phyloP scores from a whole-genome alignment of 2,113 vertebrate species.

The Capreolus pygargus region DNA sequence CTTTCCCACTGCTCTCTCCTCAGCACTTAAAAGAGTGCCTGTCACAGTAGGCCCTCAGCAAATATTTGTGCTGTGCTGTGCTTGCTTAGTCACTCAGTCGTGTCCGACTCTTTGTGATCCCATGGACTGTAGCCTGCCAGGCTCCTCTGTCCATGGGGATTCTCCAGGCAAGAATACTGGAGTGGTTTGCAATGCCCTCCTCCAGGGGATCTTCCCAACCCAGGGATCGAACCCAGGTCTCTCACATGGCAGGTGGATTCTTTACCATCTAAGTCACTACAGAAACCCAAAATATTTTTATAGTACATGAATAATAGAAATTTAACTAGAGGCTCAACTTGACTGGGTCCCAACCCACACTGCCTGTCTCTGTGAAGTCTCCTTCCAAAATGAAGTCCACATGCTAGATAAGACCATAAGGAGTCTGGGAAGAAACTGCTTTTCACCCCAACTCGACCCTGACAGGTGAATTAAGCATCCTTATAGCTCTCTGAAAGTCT shows the following conservation, averaged over 20 bases:
- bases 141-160: neutral
- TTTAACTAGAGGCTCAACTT: neutral
- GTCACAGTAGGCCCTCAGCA: neutral
- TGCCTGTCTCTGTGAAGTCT: neutral
- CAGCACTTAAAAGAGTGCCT: neutral
- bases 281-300: neutral
- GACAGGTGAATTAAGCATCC: neutral
- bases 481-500: neutral
- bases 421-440: neutral
- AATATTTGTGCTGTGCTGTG: neutral
- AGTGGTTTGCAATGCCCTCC: neutral
- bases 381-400: neutral
- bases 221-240: neutral
- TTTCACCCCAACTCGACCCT: neutral
- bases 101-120: neutral
- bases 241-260: neutral
- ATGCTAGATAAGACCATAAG: neutral
- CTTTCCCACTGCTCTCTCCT: neutral
- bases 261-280: neutral
- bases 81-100: neutral
- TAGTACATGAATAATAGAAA: neutral
- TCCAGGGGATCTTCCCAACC: neutral
- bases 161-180: neutral
- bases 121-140: neutral
- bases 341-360: neutral